Conservation (phyloP, 1,140 invertebrate genomes). For the Lanistes nyassanus region DNA sequence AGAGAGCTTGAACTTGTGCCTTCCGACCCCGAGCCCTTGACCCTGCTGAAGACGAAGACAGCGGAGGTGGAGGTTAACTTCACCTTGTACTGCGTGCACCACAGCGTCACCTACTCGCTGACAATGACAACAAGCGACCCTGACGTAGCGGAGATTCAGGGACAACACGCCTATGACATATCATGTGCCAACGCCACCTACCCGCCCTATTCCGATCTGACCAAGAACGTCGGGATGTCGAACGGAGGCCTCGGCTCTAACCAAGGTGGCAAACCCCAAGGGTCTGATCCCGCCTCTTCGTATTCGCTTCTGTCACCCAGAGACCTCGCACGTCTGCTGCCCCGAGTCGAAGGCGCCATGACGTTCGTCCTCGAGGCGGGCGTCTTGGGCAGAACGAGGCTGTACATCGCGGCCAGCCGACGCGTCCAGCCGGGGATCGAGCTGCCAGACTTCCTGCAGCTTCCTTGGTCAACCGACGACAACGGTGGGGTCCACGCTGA, state of each 20-base stretch:
- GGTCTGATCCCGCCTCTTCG: neutral
- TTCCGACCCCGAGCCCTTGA: neutral
- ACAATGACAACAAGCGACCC: neutral
- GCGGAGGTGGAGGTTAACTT: neutral
- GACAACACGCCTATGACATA: neutral
- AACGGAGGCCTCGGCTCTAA: neutral
- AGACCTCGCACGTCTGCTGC: neutral
- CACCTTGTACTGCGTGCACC: slow-evolving; percentile 18
- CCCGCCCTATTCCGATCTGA: neutral
- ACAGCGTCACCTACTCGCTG: slow-evolving; percentile 6
- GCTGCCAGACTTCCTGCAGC: neutral
- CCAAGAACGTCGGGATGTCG: neutral
- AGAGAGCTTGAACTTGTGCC: slow-evolving; percentile 6
- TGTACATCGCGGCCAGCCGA: neutral
- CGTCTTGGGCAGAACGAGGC: slow-evolving; percentile 27
- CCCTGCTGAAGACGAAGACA: neutral
- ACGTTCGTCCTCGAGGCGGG: slow-evolving; percentile 14
- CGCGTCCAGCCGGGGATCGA: neutral
- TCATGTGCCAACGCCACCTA: neutral
- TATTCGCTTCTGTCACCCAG: neutral
- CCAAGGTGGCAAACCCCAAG: neutral
- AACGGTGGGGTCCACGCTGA: neutral
- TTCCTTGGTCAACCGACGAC: slow-evolving; percentile 12
- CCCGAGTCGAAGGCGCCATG: slow-evolving; percentile 9
- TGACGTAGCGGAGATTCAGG: neutral